Evolutionary conservation across 1,140 invertebrate genomes (phyloP).

Genomic region (Vanessa atalanta): DNA sequence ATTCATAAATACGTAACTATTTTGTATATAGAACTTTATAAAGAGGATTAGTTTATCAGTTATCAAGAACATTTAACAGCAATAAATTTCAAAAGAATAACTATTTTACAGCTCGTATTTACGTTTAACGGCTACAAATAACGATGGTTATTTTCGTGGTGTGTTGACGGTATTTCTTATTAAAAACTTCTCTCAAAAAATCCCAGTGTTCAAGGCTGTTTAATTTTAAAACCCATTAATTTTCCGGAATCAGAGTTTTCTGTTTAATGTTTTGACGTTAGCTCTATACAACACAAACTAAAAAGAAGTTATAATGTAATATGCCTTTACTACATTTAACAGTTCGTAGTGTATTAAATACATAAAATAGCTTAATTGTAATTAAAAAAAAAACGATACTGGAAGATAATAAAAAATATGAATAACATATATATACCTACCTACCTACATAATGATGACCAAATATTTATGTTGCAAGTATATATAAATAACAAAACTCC

Average conservation of each 20-base stretch:
- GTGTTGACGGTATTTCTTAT: conserved; percentile 53
- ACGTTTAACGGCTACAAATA: conserved; percentile 31
- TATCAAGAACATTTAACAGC: conserved; percentile 2
- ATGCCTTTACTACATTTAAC: conserved; percentile 38
- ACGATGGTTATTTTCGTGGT: conserved; percentile 43
- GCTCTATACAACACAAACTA: conserved; percentile 44
- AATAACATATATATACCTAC: too few relatives aligned
- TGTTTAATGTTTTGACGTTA: conserved; percentile 62
- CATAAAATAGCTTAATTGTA: too few relatives aligned
- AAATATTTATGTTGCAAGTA: too few relatives aligned
- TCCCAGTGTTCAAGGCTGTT: conserved; percentile 64
- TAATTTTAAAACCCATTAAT: conserved; percentile 63
- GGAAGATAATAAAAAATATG: too few relatives aligned
- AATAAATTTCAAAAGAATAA: conserved; percentile 7
- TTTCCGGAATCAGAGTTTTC: conserved; percentile 49
- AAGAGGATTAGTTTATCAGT: conserved; percentile 3
- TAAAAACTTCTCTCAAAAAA: conserved; percentile 40
- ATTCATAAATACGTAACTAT: not conserved
- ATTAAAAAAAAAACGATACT: too few relatives aligned
- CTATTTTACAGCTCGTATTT: not conserved
- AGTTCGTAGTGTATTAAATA: not conserved
- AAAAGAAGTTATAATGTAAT: conserved; percentile 39
- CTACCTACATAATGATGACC: too few relatives aligned
- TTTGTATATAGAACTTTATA: not conserved
- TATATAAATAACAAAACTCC: too few relatives aligned